Evolutionary conservation across 2,888 invertebrate species (phyloP), one percentile per base, ranked within the genome.

Genomic region (Macrosiphum euphorbiae): DNA sequence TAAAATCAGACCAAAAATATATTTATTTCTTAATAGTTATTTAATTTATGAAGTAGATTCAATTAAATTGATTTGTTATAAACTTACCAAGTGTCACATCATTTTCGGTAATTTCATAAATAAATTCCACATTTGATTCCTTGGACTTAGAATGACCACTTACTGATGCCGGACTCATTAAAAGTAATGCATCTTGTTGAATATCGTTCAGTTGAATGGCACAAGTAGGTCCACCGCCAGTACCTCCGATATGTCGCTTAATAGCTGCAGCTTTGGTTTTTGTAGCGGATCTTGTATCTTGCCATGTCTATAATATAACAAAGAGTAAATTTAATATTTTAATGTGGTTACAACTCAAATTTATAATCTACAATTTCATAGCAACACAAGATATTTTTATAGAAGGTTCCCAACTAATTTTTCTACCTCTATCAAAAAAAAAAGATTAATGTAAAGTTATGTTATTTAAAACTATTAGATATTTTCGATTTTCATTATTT

Each of bases 11-110:
- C 35, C 13, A 41, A 87, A 87, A 87, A 50, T 87, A 28, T 50
- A 87, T 13, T 87, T 87, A 87, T 87, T 87, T 87, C 47, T 87
- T 50, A 50, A 52, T 87, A 16, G 47, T 87, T 87, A 87, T 50
- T 50, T 87, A 87, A 87, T 87, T 87, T 28, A 88, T 88, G 52
- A 88, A 55, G 85, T 85, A 47, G 78, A 84, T 85, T 24, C 13
- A 13, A 84, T 35, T 84, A 2, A 41, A 84, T 7, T 85, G 44
- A 44, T 85, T 44, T 85, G 44, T 85, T 85, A 85, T 0, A 85
- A 85, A 85, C 24, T 85, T 85, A 35, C 88, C 88, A 0, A 88
- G 55, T n/a, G 35, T 35, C 50, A 50, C 50, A 16, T 52, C 55
- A 52, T 35, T 88, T 88, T 88, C 55, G 16, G 88, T 16, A 35